These are phyloP conservation scores for Amphiduros pacificus DNA, from an alignment of 2,888 invertebrate genomes.

Conservation along the genomic window DNA sequence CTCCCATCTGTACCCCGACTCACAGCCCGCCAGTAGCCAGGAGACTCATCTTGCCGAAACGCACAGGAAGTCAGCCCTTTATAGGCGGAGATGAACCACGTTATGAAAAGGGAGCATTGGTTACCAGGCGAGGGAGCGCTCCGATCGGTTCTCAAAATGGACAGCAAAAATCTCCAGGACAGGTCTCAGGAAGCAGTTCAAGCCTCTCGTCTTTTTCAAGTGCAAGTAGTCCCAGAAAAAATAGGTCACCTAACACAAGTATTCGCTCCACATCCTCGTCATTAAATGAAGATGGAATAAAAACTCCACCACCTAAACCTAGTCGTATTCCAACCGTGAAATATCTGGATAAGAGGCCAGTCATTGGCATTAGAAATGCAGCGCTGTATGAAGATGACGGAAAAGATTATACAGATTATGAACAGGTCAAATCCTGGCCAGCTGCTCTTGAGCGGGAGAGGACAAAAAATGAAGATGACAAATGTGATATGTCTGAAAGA, in stretches of 20 bases:
- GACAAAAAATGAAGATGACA: not conserved
- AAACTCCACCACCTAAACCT: constrained; percentile 59
- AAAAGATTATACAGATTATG: constrained; percentile 53
- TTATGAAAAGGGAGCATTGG: too few species aligned
- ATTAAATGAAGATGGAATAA: constrained; percentile 22
- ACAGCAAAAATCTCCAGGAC: not conserved
- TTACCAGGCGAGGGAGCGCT: too few species aligned
- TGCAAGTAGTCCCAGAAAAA: not conserved
- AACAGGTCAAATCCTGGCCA: constrained; percentile 49
- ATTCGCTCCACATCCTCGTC: not conserved
- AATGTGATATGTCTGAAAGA: too few species aligned
- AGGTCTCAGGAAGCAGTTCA: not conserved
- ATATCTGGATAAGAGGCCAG: constrained; percentile 37
- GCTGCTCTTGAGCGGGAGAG: constrained; percentile 3
- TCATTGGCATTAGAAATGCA: constrained; percentile 43
- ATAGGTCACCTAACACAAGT: not conserved
- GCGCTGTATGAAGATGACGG: constrained; percentile 46
- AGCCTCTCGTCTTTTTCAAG: not conserved
- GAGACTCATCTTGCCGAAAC: constrained; percentile 23
- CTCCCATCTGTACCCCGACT: constrained; percentile 28
- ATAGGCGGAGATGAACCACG: constrained; percentile 24
- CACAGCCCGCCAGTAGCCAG: constrained; percentile 41
- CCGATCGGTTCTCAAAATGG: too few species aligned
- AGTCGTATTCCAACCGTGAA: constrained; percentile 60
- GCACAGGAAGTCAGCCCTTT: constrained; percentile 50